Evolutionary conservation across 1,140 invertebrate genomes (phyloP).

Genomic region (Drosophila hydei): DNA sequence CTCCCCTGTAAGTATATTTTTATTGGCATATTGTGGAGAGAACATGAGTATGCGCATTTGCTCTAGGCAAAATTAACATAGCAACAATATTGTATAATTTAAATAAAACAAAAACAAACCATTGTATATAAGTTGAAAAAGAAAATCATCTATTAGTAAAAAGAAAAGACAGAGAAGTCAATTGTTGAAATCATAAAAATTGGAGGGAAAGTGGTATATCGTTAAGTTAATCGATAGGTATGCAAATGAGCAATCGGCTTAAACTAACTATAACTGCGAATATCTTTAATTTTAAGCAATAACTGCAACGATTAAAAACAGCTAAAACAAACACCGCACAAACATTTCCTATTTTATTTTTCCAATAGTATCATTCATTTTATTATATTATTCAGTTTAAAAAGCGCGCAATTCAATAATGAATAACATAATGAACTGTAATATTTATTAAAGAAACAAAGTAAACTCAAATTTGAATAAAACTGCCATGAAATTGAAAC

Average conservation of each 20-base stretch:
- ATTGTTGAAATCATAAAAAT: slow-evolving; percentile 4
- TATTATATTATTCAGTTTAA: too few species aligned
- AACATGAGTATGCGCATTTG: slow-evolving; percentile 4
- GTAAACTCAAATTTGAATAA: too few species aligned
- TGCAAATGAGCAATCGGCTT: not conserved
- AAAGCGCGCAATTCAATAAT: too few species aligned
- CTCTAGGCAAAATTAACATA: slow-evolving; percentile 11
- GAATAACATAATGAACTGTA: too few species aligned
- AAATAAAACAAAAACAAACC: slow-evolving; percentile 7
- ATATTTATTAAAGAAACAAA: too few species aligned
- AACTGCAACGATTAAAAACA: not conserved
- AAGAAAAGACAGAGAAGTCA: not conserved
- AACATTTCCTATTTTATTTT: too few species aligned
- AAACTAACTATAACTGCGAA: not conserved
- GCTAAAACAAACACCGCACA: not conserved
- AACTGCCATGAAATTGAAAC: too few species aligned
- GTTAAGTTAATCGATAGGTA: not conserved
- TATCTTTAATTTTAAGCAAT: not conserved
- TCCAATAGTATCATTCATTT: too few species aligned
- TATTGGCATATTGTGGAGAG: not conserved
- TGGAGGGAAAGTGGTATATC: slow-evolving; percentile 29
- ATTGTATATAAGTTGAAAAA: slow-evolving; percentile 11
- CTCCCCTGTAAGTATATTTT: not conserved
- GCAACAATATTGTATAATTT: slow-evolving; percentile 10
- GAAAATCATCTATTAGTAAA: not conserved